Evolutionary conservation across 2,113 vertebrate species (phyloP), one percentile per base, ranked within the genome.

Genomic region (Prionailurus bengalensis): DNA sequence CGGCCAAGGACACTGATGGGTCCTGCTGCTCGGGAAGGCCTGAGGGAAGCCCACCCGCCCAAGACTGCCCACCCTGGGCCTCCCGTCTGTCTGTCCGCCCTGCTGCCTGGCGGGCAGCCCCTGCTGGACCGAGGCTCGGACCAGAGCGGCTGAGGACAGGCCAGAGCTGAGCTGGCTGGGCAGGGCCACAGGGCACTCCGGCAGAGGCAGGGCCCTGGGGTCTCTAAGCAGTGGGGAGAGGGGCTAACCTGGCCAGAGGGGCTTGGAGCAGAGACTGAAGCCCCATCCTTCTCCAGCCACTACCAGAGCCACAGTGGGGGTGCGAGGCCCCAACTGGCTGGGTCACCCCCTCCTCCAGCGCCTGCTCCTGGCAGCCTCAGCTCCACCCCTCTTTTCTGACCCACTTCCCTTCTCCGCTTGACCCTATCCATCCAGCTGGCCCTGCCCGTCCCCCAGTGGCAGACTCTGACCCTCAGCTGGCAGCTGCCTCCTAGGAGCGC

Each of bases 121-220:
- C 98, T 95, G 96, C 97, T 78, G 97, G 97, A 98, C 96, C 91
- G 51, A 98, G 95, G 96, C 94, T 70, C 89, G 27, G 91, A 94
- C 90, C 61, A 87, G 96, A 96, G 94, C 82, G 61, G 89, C 96
- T 51, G 93, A 97, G 96, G 95, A 96, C 65, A 55, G 97, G 94
- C 71, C 97, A 71, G 94, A 95, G 97, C 97, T 66, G 80, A 97
- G 96, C 96, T 96, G 97, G 97, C 94, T 96, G 98, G 98, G 98
- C 98, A 97, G 97, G 97, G 95, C 97, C 82, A 12, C 96, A 82
- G 97, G 98, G 97, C 83, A 27, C 96, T 80, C 97, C 86, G 92
- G 98, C 97, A 95, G 98, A 98, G 97, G 95, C 98, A 97, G 96
- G 98, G 97, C 97, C 95, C 97, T 88, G 96, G 97, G 97, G 97